Conservation (phyloP, 1,140 invertebrate genomes). For the Ditylenchus dipsaci region DNA sequence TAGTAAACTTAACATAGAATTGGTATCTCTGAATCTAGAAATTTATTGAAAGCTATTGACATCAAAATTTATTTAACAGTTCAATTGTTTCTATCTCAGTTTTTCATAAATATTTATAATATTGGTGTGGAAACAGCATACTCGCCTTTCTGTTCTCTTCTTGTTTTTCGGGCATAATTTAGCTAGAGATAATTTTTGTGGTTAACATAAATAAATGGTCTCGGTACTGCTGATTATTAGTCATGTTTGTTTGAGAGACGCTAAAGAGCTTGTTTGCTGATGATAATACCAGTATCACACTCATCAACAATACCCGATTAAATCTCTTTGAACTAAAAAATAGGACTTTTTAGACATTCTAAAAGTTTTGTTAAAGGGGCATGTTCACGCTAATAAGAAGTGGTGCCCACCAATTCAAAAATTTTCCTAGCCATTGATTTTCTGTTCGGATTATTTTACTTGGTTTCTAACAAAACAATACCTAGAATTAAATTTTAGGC, state of each 20-base stretch:
- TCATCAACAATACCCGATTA: not conserved
- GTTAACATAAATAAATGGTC: not conserved
- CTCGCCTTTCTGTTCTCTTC: not conserved
- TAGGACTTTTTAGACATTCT: not conserved
- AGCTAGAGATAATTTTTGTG: conserved; percentile 5
- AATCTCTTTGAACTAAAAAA: not conserved
- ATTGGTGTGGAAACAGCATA: not conserved
- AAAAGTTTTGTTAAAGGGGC: too few relatives aligned
- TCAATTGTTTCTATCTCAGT: not conserved
- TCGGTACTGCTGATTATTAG: not conserved
- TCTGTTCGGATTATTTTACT: too few relatives aligned
- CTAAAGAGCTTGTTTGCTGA: not conserved
- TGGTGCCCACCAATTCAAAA: too few relatives aligned
- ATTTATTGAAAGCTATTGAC: not conserved
- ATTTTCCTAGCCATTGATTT: too few relatives aligned
- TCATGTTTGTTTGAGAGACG: not conserved
- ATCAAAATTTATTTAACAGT: not conserved
- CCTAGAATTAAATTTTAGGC: too few relatives aligned
- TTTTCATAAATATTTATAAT: not conserved
- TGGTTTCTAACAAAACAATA: too few relatives aligned
- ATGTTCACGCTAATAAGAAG: too few relatives aligned
- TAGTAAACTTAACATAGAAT: not conserved
- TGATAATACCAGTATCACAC: not conserved
- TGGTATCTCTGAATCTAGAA: not conserved
- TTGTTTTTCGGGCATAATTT: not conserved